Evolutionary conservation across 2,113 vertebrate species (phyloP).

Genomic region (Hypanus sabinus): DNA sequence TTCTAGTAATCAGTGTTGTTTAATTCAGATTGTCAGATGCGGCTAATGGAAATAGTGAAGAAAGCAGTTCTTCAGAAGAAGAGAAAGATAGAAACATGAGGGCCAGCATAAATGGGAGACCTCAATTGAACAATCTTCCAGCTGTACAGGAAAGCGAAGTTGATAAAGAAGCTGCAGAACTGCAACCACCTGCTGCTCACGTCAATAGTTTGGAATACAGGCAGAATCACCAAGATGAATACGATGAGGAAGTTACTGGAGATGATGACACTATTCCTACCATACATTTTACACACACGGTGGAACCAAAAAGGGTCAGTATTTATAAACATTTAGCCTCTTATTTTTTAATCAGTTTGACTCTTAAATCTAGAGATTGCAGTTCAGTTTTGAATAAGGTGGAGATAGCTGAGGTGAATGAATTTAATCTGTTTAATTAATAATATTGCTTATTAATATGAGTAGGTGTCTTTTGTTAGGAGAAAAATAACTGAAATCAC

Average conservation of each 20-base stretch:
- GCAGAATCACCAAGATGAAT: constrained; percentile 52
- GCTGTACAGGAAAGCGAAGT: constrained; percentile 44
- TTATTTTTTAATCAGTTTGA: constrained; percentile 36
- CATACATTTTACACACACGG: constrained; percentile 88
- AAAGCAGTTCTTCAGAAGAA: constrained; percentile 72
- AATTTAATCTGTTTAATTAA: no score
- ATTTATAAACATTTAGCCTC: constrained; percentile 37
- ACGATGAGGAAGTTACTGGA: constrained; percentile 46
- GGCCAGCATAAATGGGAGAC: constrained; percentile 33
- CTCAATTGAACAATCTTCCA: constrained; percentile 45
- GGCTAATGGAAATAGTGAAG: constrained; percentile 63
- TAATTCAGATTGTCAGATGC: constrained; percentile 57
- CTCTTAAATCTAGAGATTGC: no score
- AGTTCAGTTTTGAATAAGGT: no score
- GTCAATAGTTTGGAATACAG: constrained; percentile 52
- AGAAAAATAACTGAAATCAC: no score
- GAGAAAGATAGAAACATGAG: constrained; percentile 60
- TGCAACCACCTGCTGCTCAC: constrained; percentile 44
- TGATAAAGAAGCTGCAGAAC: constrained; percentile 35
- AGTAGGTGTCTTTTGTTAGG: no score
- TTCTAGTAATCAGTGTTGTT: constrained; percentile 52
- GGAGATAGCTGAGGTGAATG: no score
- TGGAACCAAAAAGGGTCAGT: constrained; percentile 84
- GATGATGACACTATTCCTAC: constrained; percentile 66
- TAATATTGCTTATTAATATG: no score